Evolutionary conservation across 2,797 vertebrate genomes (phyloP), one percentile per base, ranked within the genome.

Genomic region (Phrynocephalus forsythii): DNA sequence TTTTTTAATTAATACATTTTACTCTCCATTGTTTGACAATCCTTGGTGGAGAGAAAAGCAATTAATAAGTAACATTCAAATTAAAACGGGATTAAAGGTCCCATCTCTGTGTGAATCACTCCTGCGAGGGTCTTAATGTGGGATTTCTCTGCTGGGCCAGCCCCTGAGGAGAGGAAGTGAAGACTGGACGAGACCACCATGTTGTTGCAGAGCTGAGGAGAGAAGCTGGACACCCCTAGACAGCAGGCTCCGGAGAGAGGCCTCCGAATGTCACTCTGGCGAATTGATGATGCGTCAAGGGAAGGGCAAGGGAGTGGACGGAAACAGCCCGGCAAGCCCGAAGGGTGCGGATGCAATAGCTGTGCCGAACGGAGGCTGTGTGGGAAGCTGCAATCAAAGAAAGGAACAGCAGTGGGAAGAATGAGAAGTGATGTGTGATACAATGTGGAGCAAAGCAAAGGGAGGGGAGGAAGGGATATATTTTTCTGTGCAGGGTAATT

Each of bases 401-500:
- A 82, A 44, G 77, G 83, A 88, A 85, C 78, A 85, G 77, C 82
- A 84, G 87, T 88, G 69, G 87, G 87, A 84, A 80, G 82, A 79
- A 73, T 4, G 26, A 67, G 87, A 66, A 80, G 80, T 24, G 15
- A 83, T 69, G 86, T 38, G 56, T 84, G 73, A 30, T 33, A 30
- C 26, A 72, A 88, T 63, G 11, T 52, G 69, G 44, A 82, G 38
- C 48, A 75, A 82, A 11, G 38, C 84, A 86, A 44, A 50, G 66
- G 48, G 44, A 79, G 50, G 30, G 68, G 77, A 68, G 73, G 77
- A 22, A 73, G 69, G 44, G 20, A 6, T 20, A 5, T 48, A 22
- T 73, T 72, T 33, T 6, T 67, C 7, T 22, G 1, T 11, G 44
- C 18, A 22, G 18, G 52, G 20, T 60, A 80, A 63, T 18, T 18